Evolutionary conservation across 2,113 vertebrate species (phyloP).

Genomic region (Percina caprodes): DNA sequence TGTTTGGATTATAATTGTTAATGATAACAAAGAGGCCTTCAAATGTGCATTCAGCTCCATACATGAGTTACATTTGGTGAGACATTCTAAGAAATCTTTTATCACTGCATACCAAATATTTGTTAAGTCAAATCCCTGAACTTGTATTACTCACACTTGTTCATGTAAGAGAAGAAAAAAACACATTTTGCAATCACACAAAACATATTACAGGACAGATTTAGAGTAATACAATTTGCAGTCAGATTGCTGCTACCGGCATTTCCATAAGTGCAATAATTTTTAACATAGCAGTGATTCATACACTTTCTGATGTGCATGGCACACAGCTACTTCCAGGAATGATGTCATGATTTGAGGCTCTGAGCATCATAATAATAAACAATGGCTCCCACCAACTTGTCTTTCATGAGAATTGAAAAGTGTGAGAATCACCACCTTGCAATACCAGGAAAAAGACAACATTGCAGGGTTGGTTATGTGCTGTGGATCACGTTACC

Average conservation of each 20-base stretch:
- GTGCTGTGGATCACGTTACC: conserved; percentile 21
- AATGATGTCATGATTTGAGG: conserved; percentile 12
- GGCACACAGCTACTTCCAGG: conserved; percentile 15
- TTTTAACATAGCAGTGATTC: conserved; percentile 61
- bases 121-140: conserved; percentile 27
- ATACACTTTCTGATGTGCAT: conserved; percentile 47
- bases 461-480: neutral
- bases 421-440: conserved; percentile 75
- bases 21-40: neutral
- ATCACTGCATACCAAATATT: conserved; percentile 1
- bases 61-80: conserved; percentile 5
- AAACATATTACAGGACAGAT: conserved; percentile 10
- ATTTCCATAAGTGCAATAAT: conserved; percentile 66
- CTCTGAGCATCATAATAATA: conserved; percentile 89
- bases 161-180: conserved; percentile 31
- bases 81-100: conserved; percentile 21
- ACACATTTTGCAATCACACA: conserved; percentile 28
- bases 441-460: neutral
- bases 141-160: conserved; percentile 23
- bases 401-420: conserved; percentile 88
- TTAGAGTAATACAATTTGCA: conserved; percentile 46
- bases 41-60: neutral
- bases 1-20: neutral
- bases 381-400: conserved; percentile 88
- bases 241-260: conserved; percentile 50